Evolutionary conservation across 2,888 invertebrate genomes (phyloP).

Genomic region (Drosophila testacea): DNA sequence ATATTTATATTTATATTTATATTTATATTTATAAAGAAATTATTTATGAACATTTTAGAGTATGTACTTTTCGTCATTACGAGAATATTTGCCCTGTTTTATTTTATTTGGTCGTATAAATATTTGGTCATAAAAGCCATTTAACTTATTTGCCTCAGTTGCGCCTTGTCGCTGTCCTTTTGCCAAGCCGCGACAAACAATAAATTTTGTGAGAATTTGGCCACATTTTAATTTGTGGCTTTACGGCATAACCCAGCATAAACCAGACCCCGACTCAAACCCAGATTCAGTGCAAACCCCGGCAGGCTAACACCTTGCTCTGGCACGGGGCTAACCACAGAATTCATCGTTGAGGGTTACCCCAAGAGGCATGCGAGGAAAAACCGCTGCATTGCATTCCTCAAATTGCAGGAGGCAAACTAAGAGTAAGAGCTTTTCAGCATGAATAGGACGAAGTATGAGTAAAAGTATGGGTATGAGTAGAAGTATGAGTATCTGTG

Average conservation of each 20-base stretch:
- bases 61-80: constrained; percentile 3
- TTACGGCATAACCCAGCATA: constrained; percentile 32
- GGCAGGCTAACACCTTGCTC: constrained; percentile 60
- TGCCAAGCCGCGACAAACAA: constrained; percentile 69
- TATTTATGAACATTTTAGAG: constrained; percentile 6
- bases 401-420: constrained; percentile 55
- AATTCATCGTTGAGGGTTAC: constrained; percentile 70
- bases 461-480: constrained; percentile 4
- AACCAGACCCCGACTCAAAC: constrained; percentile 14
- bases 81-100: background rate
- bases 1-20: background rate
- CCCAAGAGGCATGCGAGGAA: constrained; percentile 30
- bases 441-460: constrained; percentile 18
- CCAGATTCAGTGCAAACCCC: constrained; percentile 11
- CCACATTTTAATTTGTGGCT: constrained; percentile 80
- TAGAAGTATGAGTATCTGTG: constrained; percentile 33
- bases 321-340: constrained; percentile 58
- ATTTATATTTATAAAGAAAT: background rate
- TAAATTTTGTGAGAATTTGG: constrained; percentile 73
- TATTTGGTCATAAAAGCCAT: constrained; percentile 53
- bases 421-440: constrained; percentile 26
- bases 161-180: constrained; percentile 39
- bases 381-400: constrained; percentile 59
- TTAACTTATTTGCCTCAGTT: constrained; percentile 53
- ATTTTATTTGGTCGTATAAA: constrained; percentile 36